A percentile compares a stretch with the other conserved stretches of the same genome.
These are phyloP conservation scores for Oxyruncus cristatus DNA, from an alignment of 2,113 vertebrate genomes.

Conservation along the genomic window DNA sequence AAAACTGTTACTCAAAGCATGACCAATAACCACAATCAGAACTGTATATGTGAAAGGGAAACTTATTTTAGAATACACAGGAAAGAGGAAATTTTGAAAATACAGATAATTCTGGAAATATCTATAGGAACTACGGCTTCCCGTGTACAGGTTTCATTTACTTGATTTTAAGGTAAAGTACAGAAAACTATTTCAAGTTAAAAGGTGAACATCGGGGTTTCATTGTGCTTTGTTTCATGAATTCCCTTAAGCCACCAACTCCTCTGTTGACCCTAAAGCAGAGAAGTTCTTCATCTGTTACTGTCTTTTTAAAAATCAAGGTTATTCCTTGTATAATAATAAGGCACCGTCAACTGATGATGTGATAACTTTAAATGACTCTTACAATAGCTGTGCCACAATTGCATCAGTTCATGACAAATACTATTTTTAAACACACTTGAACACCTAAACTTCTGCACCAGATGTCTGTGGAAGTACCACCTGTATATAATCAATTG, in stretches of 20 bases:
- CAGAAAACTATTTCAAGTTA: background rate
- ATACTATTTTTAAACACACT: background rate
- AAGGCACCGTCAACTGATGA: background rate
- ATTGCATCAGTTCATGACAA: background rate
- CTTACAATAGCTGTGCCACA: background rate
- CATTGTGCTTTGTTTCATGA: background rate
- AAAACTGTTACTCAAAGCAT: background rate
- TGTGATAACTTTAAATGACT: background rate
- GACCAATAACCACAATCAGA: background rate
- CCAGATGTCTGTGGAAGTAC: background rate
- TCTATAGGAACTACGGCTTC: background rate
- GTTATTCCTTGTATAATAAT: background rate
- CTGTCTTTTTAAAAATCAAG: background rate
- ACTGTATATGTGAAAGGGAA: rapidly evolving
- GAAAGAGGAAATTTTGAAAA: background rate
- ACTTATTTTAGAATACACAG: background rate
- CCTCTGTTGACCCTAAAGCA: background rate
- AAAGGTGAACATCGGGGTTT: background rate
- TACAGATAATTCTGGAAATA: background rate
- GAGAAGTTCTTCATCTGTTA: background rate
- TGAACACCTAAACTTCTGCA: background rate
- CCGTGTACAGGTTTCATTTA: background rate
- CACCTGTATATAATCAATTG: background rate
- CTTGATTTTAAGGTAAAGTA: background rate
- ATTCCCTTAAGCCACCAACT: background rate